Percentiles rank a stretch among this genome's conserved stretches.
These are phyloP conservation scores for Erebia epiphron DNA, from an alignment of 2,888 invertebrate genomes.

Conservation along the genomic window DNA sequence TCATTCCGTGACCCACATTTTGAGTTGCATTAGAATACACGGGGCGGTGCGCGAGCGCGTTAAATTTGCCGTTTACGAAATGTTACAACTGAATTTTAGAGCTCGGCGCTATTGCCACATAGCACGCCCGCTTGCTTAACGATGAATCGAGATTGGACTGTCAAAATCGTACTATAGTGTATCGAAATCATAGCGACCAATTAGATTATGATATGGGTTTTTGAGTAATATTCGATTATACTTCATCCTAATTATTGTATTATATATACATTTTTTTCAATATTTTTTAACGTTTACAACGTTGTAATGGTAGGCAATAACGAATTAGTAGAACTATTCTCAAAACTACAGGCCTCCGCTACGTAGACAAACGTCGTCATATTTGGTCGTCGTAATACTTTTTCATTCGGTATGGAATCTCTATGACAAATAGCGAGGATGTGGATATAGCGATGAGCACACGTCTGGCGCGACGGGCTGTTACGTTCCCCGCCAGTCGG, in stretches of 20 bases:
- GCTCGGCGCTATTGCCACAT: slow-evolving; percentile 71
- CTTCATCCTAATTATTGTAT: neutral
- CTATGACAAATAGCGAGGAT: neutral
- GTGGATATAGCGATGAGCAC: slow-evolving; percentile 9
- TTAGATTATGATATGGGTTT: slow-evolving; percentile 28
- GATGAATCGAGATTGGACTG: slow-evolving; percentile 63
- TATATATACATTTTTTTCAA: no score
- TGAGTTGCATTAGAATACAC: slow-evolving; percentile 77
- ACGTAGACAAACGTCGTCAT: neutral
- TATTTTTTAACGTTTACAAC: neutral
- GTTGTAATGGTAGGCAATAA: no score
- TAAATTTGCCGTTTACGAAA: slow-evolving; percentile 81
- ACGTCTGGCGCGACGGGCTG: neutral
- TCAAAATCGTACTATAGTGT: slow-evolving; percentile 55
- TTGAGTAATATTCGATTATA: neutral
- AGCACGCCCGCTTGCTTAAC: slow-evolving; percentile 68
- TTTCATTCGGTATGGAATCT: slow-evolving; percentile 1
- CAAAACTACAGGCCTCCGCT: neutral
- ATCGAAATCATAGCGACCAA: slow-evolving; percentile 43
- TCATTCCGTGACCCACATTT: slow-evolving; percentile 74
- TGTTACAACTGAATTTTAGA: slow-evolving; percentile 78
- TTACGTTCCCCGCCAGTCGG: neutral
- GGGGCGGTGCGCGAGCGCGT: slow-evolving; percentile 74
- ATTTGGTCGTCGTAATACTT: no score
- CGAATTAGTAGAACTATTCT: neutral